phyloP scores from a whole-genome alignment of 2,888 invertebrate species.

The Cosmia trapezina region DNA sequence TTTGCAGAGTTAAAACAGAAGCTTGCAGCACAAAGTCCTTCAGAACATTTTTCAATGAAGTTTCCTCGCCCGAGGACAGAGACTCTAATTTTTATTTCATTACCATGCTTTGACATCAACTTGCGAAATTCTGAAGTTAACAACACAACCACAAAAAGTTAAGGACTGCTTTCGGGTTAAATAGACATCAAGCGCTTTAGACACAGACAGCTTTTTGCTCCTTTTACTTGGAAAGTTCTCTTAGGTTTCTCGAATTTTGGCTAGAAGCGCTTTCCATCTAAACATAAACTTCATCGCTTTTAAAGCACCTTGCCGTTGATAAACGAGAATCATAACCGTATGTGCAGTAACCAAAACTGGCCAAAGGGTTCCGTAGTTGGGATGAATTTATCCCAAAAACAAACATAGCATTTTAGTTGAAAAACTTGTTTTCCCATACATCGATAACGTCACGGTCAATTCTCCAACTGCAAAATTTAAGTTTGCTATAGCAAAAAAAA shows the following conservation, averaged over 20 bases:
- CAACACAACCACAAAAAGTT: constrained; percentile 51
- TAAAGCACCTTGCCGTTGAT: constrained; percentile 26
- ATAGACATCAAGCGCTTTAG: constrained; percentile 43
- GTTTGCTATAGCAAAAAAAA: too few species aligned
- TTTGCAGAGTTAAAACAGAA: constrained; percentile 13
- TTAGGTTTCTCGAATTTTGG: constrained; percentile 29
- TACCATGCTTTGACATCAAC: constrained; percentile 57
- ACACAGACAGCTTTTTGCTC: constrained; percentile 44
- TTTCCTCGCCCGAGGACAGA: constrained; percentile 32
- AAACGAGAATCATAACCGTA: not conserved
- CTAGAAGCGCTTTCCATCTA: not conserved
- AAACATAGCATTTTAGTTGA: too few species aligned
- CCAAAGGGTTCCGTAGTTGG: too few species aligned
- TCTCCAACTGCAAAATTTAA: too few species aligned
- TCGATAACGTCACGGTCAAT: too few species aligned
- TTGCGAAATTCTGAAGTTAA: constrained; percentile 47
- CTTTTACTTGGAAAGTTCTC: constrained; percentile 37
- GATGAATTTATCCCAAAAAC: too few species aligned
- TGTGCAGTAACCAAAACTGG: not conserved
- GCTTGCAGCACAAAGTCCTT: constrained; percentile 17
- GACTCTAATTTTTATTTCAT: constrained; percentile 57
- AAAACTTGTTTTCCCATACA: too few species aligned
- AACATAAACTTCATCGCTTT: constrained; percentile 23
- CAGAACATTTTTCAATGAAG: constrained; percentile 38
- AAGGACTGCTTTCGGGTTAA: constrained; percentile 34